Conservation (phyloP, 2,888 invertebrate genomes). For the Drosophila niveifrons region DNA sequence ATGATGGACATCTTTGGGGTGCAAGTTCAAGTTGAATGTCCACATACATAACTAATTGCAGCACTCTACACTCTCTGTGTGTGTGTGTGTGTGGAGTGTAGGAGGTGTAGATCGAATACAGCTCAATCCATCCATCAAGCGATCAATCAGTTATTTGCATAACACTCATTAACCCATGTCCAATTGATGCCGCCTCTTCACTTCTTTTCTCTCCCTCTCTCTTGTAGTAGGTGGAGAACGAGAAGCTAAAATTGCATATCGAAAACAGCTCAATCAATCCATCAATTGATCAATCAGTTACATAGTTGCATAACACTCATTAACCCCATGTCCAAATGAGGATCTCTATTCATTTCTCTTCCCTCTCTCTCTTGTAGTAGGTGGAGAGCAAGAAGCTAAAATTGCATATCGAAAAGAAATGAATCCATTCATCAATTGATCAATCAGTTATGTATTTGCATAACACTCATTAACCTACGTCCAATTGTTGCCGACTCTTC, state of each 20-base stretch:
- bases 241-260: neutral
- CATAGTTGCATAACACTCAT: no score
- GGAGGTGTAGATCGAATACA: constrained; percentile 15
- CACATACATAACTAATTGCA: constrained; percentile 33
- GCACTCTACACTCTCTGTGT: neutral
- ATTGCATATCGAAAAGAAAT: no score
- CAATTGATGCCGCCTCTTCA: neutral
- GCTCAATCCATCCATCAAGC: constrained; percentile 50
- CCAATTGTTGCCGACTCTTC: no score
- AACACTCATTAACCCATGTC: constrained; percentile 9
- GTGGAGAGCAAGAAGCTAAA: no score
- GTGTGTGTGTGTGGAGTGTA: neutral
- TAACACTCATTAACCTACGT: no score
- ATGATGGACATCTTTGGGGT: constrained; percentile 5
- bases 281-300: constrained; percentile 31
- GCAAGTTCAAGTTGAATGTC: constrained; percentile 16
- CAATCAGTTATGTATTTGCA: no score
- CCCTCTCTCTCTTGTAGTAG: no score
- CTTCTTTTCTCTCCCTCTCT: no score
- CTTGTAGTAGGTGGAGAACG: constrained; percentile 19
- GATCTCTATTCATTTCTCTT: no score
- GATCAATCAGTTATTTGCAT: constrained; percentile 2
- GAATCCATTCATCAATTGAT: constrained; percentile 31
- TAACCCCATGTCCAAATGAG: no score
- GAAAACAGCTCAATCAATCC: constrained; percentile 22